Evolutionary conservation across 2,113 vertebrate species (phyloP).

Genomic region (Spea multiplicata): DNA sequence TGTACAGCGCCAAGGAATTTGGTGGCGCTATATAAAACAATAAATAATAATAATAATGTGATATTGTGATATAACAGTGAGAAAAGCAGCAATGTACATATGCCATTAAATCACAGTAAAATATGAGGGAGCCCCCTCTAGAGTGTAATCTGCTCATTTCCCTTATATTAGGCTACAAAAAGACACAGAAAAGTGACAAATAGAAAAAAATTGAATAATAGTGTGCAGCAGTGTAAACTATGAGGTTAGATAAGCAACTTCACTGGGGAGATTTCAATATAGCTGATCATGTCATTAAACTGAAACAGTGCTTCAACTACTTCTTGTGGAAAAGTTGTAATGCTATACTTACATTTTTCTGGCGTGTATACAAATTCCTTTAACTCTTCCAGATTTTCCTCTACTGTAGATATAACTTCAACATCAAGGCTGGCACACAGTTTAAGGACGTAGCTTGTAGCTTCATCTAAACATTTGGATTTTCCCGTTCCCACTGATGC

Average conservation of each 20-base stretch:
- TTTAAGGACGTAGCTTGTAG: conserved; percentile 62
- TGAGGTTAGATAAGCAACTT: not conserved
- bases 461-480: conserved; percentile 55
- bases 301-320: no score
- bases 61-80: no score
- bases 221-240: not conserved
- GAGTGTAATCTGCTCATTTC: no score
- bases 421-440: conserved; percentile 71
- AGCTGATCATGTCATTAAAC: not conserved
- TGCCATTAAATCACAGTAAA: no score
- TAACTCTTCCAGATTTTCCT: conserved; percentile 64
- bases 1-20: no score
- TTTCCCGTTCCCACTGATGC: conserved; percentile 72
- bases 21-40: no score
- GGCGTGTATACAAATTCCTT: conserved; percentile 61
- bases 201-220: conserved; percentile 17
- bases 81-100: no score
- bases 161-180: no score
- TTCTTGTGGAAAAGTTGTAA: not conserved
- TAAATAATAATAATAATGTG: no score
- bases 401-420: conserved; percentile 69
- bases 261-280: not conserved
- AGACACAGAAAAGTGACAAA: not conserved
- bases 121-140: no score
- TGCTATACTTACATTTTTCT: conserved; percentile 61